Conservation (phyloP, 2,797 vertebrate genomes). For the Emys orbicularis region DNA sequence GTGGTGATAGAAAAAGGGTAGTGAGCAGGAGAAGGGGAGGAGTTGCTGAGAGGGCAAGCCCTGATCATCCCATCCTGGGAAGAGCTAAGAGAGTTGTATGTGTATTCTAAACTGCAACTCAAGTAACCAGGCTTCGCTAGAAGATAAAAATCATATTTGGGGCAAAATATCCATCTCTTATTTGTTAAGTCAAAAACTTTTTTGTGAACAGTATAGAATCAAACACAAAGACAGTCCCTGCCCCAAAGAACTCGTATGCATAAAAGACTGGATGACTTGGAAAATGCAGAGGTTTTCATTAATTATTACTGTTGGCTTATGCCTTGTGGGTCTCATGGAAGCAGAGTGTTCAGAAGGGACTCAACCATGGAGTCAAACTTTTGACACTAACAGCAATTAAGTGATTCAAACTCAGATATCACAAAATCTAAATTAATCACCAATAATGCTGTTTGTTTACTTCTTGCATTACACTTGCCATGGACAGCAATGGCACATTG, state of each 20-base stretch:
- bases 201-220: neutral
- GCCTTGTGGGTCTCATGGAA: accelerated
- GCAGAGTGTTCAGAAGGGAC: neutral
- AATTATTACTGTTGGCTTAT: neutral
- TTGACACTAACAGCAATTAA: neutral
- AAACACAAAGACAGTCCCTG: neutral
- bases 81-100: neutral
- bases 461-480: neutral
- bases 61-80: neutral
- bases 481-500: neutral
- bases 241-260: neutral
- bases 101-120: neutral
- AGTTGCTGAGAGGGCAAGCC: neutral
- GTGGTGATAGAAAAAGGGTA: neutral
- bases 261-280: neutral
- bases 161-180: neutral
- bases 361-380: neutral
- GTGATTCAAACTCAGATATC: neutral
- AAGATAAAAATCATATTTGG: neutral
- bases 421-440: neutral
- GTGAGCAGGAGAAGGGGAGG: neutral
- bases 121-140: neutral
- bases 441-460: neutral
- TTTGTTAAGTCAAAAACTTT: neutral
- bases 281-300: neutral